Evolutionary conservation across 2,888 invertebrate genomes (phyloP).

Genomic region (Drosophila peninsularis): DNA sequence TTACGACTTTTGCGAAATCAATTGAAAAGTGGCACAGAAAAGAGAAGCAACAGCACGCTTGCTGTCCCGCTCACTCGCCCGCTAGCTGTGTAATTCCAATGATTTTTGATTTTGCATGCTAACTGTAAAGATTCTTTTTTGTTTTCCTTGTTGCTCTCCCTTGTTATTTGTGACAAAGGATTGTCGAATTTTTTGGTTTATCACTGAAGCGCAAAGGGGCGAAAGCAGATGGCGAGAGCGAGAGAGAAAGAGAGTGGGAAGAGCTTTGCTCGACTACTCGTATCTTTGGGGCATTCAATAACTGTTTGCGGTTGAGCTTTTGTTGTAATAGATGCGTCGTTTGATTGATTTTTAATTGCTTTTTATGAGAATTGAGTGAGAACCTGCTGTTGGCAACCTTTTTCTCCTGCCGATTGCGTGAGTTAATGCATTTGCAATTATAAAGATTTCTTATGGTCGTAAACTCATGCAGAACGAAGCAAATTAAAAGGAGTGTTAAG

Average conservation of each 20-base stretch:
- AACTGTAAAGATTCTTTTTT: constrained; percentile 11
- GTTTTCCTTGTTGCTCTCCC: neutral
- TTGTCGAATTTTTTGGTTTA: constrained; percentile 57
- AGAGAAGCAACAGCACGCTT: constrained; percentile 20
- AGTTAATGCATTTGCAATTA: constrained; percentile 19
- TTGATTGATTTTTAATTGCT: constrained; percentile 72
- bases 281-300: constrained; percentile 28
- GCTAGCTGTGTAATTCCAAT: constrained; percentile 2
- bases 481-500: constrained; percentile 2
- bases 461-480: neutral
- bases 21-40: constrained; percentile 70
- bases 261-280: constrained; percentile 10
- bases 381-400: constrained; percentile 2
- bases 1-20: constrained; percentile 78
- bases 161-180: constrained; percentile 32
- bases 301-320: constrained; percentile 37
- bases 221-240: neutral
- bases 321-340: constrained; percentile 41
- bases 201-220: constrained; percentile 6
- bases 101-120: constrained; percentile 44
- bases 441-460: neutral
- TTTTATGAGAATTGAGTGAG: constrained; percentile 46
- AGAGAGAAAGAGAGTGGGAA: neutral
- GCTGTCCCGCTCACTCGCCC: neutral
- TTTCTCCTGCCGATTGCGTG: neutral